Conservation (phyloP, 2,797 vertebrate species). For the Rachycentron canadum region DNA sequence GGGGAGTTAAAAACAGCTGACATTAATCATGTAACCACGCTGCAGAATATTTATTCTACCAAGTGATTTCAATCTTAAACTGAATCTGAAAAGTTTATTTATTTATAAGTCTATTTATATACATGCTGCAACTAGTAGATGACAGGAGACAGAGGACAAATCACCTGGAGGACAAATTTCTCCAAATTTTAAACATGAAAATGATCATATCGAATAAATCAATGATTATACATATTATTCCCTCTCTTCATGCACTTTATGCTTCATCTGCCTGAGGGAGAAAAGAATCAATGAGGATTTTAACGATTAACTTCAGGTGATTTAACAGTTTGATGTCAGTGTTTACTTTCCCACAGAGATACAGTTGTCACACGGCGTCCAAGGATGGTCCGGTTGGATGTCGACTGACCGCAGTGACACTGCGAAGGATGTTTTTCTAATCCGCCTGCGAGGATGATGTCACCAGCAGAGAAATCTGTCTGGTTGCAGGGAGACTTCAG, state of each 20-base stretch:
- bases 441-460: conserved; percentile 52
- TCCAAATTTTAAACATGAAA: not conserved
- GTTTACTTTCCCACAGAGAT: conserved; percentile 53
- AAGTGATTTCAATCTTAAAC: not conserved
- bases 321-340: conserved; percentile 19
- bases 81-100: not conserved
- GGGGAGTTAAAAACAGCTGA: conserved; percentile 53
- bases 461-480: conserved; percentile 39
- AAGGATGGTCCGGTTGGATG: not conserved
- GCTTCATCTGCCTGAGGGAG: not conserved
- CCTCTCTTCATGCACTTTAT: not conserved
- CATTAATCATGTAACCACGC: conserved; percentile 16
- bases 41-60: not conserved
- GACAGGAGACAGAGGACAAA: not conserved
- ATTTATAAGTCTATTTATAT: too few relatives aligned
- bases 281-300: conserved; percentile 7
- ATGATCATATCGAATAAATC: not conserved
- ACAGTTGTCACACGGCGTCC: not conserved
- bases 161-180: not conserved
- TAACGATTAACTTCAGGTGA: conserved; percentile 28
- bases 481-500: conserved; percentile 42
- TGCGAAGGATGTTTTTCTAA: conserved; percentile 34
- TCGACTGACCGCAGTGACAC: conserved; percentile 39
- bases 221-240: not conserved
- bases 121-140: not conserved